Conservation (phyloP, 2,797 vertebrate species). For the Vultur gryphus region DNA sequence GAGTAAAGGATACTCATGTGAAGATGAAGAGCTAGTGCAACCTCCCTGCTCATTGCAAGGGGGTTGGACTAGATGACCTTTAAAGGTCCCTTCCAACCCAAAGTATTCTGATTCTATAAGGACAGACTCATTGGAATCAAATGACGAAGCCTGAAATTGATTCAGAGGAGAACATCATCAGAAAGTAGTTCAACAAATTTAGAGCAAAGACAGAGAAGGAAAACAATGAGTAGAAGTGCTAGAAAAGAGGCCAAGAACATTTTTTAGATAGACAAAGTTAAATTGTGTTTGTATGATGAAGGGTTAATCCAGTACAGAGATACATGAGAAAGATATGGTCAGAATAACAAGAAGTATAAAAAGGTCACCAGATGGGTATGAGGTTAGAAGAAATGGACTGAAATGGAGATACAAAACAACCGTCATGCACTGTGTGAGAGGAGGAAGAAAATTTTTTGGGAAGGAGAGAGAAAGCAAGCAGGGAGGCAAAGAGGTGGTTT, state of each 20-base stretch:
- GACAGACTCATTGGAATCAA: neutral
- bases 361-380: neutral
- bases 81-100: neutral
- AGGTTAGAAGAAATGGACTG: neutral
- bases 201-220: neutral
- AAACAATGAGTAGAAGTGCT: neutral
- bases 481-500: neutral
- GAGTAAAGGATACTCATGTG: neutral
- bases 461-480: neutral
- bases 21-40: neutral
- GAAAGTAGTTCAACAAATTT: neutral
- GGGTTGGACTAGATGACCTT: neutral
- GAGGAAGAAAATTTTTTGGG: neutral
- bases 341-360: neutral
- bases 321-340: neutral
- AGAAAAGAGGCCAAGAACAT: neutral
- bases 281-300: neutral
- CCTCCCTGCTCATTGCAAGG: neutral
- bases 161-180: neutral
- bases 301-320: neutral
- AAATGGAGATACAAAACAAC: neutral
- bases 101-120: neutral
- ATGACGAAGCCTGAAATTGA: neutral
- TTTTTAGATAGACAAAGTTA: neutral
- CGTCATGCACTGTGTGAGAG: accelerated